phyloP scores from a whole-genome alignment of 1,140 invertebrate species.

The Drosophila malerkotliana region DNA sequence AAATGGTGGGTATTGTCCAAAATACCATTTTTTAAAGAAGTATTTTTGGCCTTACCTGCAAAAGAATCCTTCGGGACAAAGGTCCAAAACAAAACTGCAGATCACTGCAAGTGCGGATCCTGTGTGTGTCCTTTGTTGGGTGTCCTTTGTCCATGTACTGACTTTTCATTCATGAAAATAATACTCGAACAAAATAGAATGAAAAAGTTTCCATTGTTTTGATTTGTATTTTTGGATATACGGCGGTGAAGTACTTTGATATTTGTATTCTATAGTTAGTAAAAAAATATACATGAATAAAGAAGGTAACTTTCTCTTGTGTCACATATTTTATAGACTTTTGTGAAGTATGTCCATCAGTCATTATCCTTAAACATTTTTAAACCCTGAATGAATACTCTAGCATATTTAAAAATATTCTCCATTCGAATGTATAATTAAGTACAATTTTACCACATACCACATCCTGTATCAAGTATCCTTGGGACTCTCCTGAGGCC shows the following conservation, averaged over 20 bases:
- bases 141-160: slow-evolving; percentile 56
- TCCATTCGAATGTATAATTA: neutral
- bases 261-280: slow-evolving; percentile 46
- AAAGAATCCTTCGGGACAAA: slow-evolving; percentile 29
- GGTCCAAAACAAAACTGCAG: slow-evolving; percentile 60
- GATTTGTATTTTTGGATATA: slow-evolving; percentile 24
- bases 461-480: slow-evolving; percentile 16
- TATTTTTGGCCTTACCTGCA: slow-evolving; percentile 27
- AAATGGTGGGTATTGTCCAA: slow-evolving; percentile 17
- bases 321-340: neutral
- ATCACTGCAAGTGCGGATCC: slow-evolving; percentile 76
- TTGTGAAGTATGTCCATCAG: neutral
- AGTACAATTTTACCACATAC: neutral
- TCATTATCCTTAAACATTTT: no score
- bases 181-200: slow-evolving; percentile 36
- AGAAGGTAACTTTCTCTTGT: slow-evolving; percentile 6
- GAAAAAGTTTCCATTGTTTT: slow-evolving; percentile 54
- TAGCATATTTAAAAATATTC: slow-evolving; percentile 2
- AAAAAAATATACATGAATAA: slow-evolving; percentile 3
- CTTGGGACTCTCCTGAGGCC: slow-evolving; percentile 35
- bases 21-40: slow-evolving; percentile 11
- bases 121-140: slow-evolving; percentile 38
- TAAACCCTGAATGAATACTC: no score
- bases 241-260: slow-evolving; percentile 66
- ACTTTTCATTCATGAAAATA: slow-evolving; percentile 72